These are phyloP conservation scores for Ifrita kowaldi DNA, from an alignment of 2,113 vertebrate species.

Conservation along the genomic window DNA sequence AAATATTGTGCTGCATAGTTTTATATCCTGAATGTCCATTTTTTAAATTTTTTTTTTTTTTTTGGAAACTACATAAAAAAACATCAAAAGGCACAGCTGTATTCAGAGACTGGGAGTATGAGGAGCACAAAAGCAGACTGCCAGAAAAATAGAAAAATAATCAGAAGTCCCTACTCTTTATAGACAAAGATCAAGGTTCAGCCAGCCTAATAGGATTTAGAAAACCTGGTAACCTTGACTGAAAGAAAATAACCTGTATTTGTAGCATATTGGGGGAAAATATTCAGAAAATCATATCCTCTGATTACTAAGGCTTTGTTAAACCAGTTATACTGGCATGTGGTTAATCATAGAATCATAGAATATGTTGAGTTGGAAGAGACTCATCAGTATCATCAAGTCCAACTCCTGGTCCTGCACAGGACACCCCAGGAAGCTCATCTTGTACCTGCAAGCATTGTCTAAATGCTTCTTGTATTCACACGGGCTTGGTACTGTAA, in stretches of 20 bases:
- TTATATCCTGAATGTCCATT: neutral
- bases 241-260: neutral
- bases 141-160: neutral
- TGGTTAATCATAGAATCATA: neutral
- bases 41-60: neutral
- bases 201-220: neutral
- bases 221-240: neutral
- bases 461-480: neutral
- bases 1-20: neutral
- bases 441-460: neutral
- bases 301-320: neutral
- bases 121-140: neutral
- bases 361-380: neutral
- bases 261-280: neutral
- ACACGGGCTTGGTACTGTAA: neutral
- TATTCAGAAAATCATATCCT: neutral
- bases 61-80: neutral
- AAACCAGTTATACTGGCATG: neutral
- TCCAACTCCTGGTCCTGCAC: neutral
- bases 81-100: neutral
- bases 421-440: neutral
- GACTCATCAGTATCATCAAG: neutral
- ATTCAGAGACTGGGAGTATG: neutral
- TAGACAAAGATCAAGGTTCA: neutral
- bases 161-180: neutral